Conservation (phyloP, 2,113 vertebrate species). For the Plecotus auritus region DNA sequence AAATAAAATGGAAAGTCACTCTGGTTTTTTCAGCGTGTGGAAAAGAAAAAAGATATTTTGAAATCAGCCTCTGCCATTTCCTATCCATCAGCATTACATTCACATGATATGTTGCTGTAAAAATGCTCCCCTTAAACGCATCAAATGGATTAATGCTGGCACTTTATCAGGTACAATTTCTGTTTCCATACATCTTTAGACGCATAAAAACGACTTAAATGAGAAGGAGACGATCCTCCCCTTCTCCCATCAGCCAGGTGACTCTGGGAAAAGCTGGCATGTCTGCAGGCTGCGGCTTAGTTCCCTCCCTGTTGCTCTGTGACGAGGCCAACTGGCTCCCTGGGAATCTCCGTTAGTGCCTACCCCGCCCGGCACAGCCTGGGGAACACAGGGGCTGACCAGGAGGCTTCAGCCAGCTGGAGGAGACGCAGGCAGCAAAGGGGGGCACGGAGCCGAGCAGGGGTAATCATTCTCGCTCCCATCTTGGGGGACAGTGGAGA, state of each 20-base stretch:
- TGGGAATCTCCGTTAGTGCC: neutral
- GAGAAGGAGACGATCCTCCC: constrained; percentile 57
- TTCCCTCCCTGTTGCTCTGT: constrained; percentile 25
- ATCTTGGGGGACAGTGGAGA: neutral
- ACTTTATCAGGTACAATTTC: constrained; percentile 79
- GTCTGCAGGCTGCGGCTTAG: neutral
- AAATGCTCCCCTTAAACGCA: constrained; percentile 75
- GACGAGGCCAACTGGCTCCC: neutral
- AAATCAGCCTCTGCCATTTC: constrained; percentile 73
- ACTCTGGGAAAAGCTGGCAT: constrained; percentile 39
- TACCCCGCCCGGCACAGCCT: neutral
- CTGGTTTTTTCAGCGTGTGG: constrained; percentile 60
- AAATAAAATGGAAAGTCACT: constrained; percentile 76
- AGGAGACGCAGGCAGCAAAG: neutral
- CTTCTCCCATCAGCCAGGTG: constrained; percentile 4
- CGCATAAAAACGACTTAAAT: constrained; percentile 68
- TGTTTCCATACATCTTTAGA: constrained; percentile 75
- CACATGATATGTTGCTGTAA: constrained; percentile 75
- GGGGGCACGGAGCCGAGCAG: neutral
- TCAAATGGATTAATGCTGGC: constrained; percentile 79
- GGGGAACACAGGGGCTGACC: neutral
- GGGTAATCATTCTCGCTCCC: neutral
- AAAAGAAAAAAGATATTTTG: constrained; percentile 65
- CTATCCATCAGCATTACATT: constrained; percentile 76
- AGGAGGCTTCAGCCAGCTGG: neutral